Conservation (phyloP, 2,797 vertebrate genomes). For the Otolemur crassicaudatus region DNA sequence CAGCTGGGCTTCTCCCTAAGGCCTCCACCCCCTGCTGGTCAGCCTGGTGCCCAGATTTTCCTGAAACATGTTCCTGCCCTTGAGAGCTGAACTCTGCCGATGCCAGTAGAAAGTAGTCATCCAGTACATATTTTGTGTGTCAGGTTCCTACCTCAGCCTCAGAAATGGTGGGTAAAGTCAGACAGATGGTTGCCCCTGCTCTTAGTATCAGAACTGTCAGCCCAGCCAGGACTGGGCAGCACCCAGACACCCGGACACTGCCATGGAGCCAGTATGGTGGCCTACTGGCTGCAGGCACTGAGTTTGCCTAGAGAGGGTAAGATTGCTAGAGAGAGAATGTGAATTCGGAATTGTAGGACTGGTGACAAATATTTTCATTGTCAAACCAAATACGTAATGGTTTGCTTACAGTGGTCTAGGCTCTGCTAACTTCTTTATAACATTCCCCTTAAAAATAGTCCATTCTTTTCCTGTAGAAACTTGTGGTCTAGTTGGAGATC, state of each 20-base stretch:
- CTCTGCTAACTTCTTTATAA: background rate
- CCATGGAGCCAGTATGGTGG: background rate
- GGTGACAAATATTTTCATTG: background rate
- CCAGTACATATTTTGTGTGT: background rate
- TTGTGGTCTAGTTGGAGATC: background rate
- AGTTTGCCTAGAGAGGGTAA: background rate
- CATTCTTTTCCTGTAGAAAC: background rate
- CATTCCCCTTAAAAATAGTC: background rate
- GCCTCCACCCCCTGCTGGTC: background rate
- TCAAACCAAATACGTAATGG: background rate
- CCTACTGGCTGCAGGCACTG: background rate
- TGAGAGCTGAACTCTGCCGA: background rate
- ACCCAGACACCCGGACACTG: fast-evolving
- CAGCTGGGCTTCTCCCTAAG: background rate
- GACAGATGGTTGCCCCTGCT: background rate
- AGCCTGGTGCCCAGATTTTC: background rate
- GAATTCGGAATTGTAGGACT: background rate
- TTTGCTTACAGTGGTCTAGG: background rate
- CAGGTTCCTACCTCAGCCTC: background rate
- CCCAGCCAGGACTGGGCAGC: fast-evolving
- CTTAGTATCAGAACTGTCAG: background rate
- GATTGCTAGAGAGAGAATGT: background rate
- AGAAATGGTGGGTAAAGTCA: background rate
- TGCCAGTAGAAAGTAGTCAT: background rate
- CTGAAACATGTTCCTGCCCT: background rate